phyloP scores from a whole-genome alignment of 1,140 invertebrate genomes.

The Diabrotica virgifera region DNA sequence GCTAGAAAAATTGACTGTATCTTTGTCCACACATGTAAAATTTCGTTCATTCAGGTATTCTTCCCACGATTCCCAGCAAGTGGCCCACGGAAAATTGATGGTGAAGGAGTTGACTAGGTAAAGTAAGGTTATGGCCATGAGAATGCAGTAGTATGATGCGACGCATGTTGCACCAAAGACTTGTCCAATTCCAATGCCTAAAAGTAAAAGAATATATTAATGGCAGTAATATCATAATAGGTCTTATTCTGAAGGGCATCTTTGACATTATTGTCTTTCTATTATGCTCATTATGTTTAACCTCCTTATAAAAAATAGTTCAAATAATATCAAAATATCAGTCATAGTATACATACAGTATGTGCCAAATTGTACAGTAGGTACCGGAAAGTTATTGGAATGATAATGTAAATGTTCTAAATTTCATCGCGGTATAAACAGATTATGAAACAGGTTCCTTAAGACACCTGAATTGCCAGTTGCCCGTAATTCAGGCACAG shows the following conservation, averaged over 20 bases:
- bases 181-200: conserved; percentile 79
- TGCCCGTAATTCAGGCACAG: too few relatives aligned
- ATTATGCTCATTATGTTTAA: too few relatives aligned
- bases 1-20: conserved; percentile 22
- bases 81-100: conserved; percentile 62
- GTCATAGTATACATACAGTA: too few relatives aligned
- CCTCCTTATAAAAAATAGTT: neutral
- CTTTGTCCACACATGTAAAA: conserved; percentile 36
- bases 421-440: too few relatives aligned
- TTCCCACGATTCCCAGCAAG: conserved; percentile 62
- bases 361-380: too few relatives aligned
- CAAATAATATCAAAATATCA: neutral
- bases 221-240: neutral
- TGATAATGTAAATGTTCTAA: too few relatives aligned
- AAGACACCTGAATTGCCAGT: too few relatives aligned
- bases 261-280: too few relatives aligned
- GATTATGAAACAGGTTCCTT: too few relatives aligned
- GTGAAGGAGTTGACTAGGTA: conserved; percentile 68
- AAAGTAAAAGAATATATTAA: conserved; percentile 21
- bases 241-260: neutral
- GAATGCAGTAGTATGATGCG: conserved; percentile 74
- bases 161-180: conserved; percentile 69
- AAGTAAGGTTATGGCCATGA: conserved; percentile 76
- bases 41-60: conserved; percentile 26
- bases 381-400: too few relatives aligned